Percentiles rank a stretch among this genome's conserved stretches.
These are phyloP conservation scores for Poecile montanus DNA, from an alignment of 2,797 vertebrate species.

Conservation along the genomic window DNA sequence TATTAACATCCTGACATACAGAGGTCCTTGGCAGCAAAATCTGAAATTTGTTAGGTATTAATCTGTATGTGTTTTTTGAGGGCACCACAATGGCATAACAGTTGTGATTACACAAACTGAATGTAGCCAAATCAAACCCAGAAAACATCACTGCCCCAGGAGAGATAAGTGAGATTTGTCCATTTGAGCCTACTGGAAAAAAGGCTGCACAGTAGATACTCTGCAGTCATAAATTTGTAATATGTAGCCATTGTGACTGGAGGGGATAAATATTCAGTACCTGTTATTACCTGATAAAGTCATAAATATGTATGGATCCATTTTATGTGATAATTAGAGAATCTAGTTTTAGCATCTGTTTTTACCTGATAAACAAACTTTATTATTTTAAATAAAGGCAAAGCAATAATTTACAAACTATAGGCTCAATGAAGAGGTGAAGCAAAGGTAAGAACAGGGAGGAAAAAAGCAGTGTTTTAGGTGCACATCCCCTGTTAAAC, in stretches of 20 bases:
- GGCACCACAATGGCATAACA: neutral
- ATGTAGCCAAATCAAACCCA: slow-evolving; percentile 9
- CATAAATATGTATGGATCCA: slow-evolving; percentile 74
- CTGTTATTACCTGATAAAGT: slow-evolving; percentile 78
- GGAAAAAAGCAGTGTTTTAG: neutral
- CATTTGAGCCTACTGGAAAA: slow-evolving; percentile 55
- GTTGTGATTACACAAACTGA: slow-evolving; percentile 13
- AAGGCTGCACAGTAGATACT: slow-evolving; percentile 3
- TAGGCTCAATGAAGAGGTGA: neutral
- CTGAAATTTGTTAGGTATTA: neutral
- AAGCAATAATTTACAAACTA: slow-evolving; percentile 56
- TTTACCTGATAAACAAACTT: slow-evolving; percentile 74
- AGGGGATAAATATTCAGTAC: slow-evolving; percentile 76
- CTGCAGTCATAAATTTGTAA: slow-evolving; percentile 73
- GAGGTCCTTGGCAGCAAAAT: neutral
- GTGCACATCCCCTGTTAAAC: neutral
- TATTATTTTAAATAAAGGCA: slow-evolving; percentile 70
- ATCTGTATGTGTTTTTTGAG: neutral
- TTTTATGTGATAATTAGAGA: slow-evolving; percentile 75
- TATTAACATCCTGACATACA: slow-evolving; percentile 52
- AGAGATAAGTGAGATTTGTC: slow-evolving; percentile 50
- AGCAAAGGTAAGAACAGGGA: slow-evolving; percentile 3
- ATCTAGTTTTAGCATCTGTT: slow-evolving; percentile 77
- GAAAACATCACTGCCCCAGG: neutral
- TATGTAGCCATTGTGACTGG: slow-evolving; percentile 63